Percentiles rank a stretch among this genome's conserved stretches.
Conservation (phyloP, 2,888 invertebrate species). For the Eudemis profundana region DNA sequence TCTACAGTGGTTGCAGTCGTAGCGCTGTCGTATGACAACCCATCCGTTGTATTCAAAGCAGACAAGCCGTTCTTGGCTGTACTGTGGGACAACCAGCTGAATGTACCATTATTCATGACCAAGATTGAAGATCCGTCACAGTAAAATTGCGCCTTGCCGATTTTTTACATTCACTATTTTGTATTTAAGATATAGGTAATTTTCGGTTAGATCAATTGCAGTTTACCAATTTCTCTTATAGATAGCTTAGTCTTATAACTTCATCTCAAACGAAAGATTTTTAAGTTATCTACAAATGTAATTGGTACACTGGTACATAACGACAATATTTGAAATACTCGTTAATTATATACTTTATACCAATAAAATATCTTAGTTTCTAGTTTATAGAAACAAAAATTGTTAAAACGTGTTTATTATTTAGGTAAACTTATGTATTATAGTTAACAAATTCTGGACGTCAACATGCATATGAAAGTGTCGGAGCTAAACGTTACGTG, state of each 20-base stretch:
- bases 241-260: background rate
- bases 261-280: background rate
- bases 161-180: constrained; percentile 42
- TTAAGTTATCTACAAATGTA: background rate
- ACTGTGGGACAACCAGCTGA: constrained; percentile 75
- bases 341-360: background rate
- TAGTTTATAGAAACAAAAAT: background rate
- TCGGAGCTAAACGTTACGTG: background rate
- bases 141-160: constrained; percentile 46
- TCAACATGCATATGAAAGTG: constrained; percentile 10
- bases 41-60: constrained; percentile 65
- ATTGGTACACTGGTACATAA: background rate
- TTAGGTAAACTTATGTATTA: background rate
- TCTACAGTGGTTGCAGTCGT: constrained; percentile 76
- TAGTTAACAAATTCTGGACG: background rate
- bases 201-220: background rate
- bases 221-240: background rate
- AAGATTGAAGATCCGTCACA: constrained; percentile 75
- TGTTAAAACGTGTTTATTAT: constrained; percentile 6
- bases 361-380: background rate
- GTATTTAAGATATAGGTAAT: constrained; percentile 36
- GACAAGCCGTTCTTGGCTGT: constrained; percentile 81
- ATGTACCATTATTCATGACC: constrained; percentile 80
- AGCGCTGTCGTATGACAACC: constrained; percentile 76
- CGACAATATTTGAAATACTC: constrained; percentile 16